Evolutionary conservation across 2,113 vertebrate species (phyloP), one percentile per base, ranked within the genome.

Genomic region (Rhinogobius similis): DNA sequence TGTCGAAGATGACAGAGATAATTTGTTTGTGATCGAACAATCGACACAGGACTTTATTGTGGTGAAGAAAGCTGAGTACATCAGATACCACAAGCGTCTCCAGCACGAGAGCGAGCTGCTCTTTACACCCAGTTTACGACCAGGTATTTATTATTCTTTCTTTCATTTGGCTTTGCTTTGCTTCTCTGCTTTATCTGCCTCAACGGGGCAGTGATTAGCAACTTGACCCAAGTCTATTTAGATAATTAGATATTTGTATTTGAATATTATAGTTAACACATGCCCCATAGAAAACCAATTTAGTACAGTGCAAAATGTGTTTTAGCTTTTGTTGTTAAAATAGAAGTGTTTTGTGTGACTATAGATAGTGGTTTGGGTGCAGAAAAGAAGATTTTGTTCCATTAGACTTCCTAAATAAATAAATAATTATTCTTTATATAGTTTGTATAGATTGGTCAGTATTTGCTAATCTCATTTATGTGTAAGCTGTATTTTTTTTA

Each of bases 121-220:
- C n/a, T 99, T 96, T 46, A 73, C 41, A 1, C 97, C 98, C 16
- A 97, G 96, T 53, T 85, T 67, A 70, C 74, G 2, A 68, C 65
- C 91, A 93, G 98, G 98, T 99, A 65, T 46, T 5, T 14, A 12
- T 6, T 46, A 41, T 65, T 0, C 1, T 39, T 13, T 36, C 12
- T 36, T 27, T 56, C 24, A 12, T 56, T 27, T 56, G 50, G 10
- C 21, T 27, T 56, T 13, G 11, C 3, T 14, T 56, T 26, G 12
- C 53, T 27, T 26, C 12, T 27, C 5, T 1, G 18, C 4, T 16
- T 18, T 18, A 53, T 12, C 50, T 53, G 21, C 50, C 4, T 53
- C 21, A 8, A n/a, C n/a, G 8, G 21, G 48, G 46, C 18, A n/a
- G 46, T n/a, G 7, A 50, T 50, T n/a, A n/a, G n/a, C n/a, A 43